Evolutionary conservation across 2,113 vertebrate species (phyloP), one percentile per base, ranked within the genome.

Genomic region (Chionodraco myersi): DNA sequence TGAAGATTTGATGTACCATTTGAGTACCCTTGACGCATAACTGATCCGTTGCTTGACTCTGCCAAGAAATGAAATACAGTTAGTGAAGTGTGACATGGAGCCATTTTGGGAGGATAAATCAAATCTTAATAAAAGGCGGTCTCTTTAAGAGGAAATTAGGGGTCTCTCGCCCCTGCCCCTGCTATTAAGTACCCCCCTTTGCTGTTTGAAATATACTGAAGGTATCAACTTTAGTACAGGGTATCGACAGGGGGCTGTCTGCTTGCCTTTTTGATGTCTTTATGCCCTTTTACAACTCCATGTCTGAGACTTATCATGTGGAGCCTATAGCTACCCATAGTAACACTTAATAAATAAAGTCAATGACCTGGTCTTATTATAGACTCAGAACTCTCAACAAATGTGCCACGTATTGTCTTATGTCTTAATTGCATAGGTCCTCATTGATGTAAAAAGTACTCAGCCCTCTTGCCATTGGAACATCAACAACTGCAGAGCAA

Each of bases 1-100:
- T 87, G 81, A 77, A 78, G 84, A 88, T 87, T 93, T 92, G 83
- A 92, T 94, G 90, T 91, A 88, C 82, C 81, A 82, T 92, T 91
- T 90, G 84, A 90, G 84, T 66, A 86, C 69, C 79, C 80, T 80
- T 83, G 64, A 62, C 72, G 77, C 80, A 82, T 91, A 88, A 90
- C 87, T 88, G 88, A 88, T 90, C 60, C 53, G 52, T 86, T 80
- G 79, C 82, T 79, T 77, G 83, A 90, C 84, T 86, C 58, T 85
- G 84, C 83, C 87, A 82, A 82, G 83, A 82, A 75, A 79, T 72
- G 73, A 88, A 54, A 76, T 91, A 90, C 93, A 92, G 84, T 84
- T 85, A 90, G 79, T 90, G 54, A 85, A 88, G 87, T 91, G 87
- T 89, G 88, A 92, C 92, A 83, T 45, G 47, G 56, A 79, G 83